Base-by-base conservation (phyloP, 2,888 invertebrate species). In the Heliconius aoede region DNA sequence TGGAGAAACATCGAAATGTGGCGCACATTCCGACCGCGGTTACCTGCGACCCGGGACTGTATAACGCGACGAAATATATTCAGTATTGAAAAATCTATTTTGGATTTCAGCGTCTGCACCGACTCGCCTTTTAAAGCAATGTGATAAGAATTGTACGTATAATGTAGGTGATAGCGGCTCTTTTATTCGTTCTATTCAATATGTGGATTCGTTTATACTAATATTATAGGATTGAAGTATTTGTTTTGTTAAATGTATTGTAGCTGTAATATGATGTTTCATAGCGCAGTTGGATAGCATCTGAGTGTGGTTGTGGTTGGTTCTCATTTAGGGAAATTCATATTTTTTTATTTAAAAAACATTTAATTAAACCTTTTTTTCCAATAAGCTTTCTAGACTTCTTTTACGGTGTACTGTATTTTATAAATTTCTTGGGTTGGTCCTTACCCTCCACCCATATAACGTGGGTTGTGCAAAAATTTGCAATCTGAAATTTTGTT, bases 31-130 rank as follows among this genome's bases (percentile, higher is more conserved):
- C 24, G 9, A 15, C 24, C 30, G n/a, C 21, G 18, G 51, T 51
- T 51, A 24, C 58, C 55, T 55, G 58, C 5, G 60, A 58, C 71
- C 55, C 24, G 55, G 4, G 8, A 26, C 21, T 60, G 36, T 72
- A 40, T 36, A 61, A 61, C 60, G 40, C 72, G 26, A 18, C 26
- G 21, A 72, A 72, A 72, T 58, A 60, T 40, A 72, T 61, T 60
- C 51, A 30, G 13, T 26, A 72, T 40, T 72, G 72, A 72, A 72
- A 61, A 60, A 72, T 72, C 60, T 36, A 55, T 51, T 30, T 69
- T 30, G 26, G n/a, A 58, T 72, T 61, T 51, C 55, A 55, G 18
- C 32, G 24, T 61, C 72, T 72, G 72, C 36, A 40, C 26, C 24
- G 60, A 55, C 51, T 69, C 15, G 69, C 69, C 60, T 32, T 72